Evolutionary conservation across 2,888 invertebrate genomes (phyloP).

Genomic region (Megastigmus dorsalis): DNA sequence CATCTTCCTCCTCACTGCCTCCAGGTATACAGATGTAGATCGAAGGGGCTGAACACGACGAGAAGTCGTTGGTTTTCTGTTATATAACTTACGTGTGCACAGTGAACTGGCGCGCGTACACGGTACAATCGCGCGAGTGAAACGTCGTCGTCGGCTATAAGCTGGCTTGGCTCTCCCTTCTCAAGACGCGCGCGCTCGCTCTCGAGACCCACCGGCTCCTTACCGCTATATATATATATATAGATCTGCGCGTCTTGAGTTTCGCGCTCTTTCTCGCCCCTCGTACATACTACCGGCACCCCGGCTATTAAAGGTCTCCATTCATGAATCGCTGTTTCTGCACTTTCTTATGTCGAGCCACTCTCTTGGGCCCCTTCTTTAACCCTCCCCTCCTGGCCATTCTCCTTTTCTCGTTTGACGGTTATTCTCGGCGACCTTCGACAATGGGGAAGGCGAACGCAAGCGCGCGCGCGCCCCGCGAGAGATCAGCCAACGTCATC

Average conservation of each 20-base stretch:
- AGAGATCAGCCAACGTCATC: conserved; percentile 41
- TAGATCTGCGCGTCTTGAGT: conserved; percentile 61
- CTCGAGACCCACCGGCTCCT: no score
- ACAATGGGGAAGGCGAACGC: no score
- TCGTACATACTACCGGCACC: conserved; percentile 47
- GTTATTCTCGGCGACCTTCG: conserved; percentile 64
- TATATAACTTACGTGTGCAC: no score
- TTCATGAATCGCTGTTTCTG: conserved; percentile 58
- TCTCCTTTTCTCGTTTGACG: conserved; percentile 60
- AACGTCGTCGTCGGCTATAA: not conserved
- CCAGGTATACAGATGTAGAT: not conserved
- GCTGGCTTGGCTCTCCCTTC: conserved; percentile 43
- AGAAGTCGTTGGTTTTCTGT: conserved; percentile 57
- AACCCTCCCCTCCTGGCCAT: conserved; percentile 20
- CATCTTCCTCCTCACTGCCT: not conserved
- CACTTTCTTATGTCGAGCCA: conserved; percentile 62
- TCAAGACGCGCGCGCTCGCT: conserved; percentile 48
- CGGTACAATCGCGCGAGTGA: not conserved
- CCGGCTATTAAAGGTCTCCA: conserved; percentile 58
- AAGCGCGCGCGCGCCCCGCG: conserved; percentile 39
- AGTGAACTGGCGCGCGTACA: no score
- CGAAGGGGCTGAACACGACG: conserved; percentile 22
- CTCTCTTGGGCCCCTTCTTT: not conserved
- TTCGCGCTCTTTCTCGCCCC: conserved; percentile 53
- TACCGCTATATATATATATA: no score